Conservation (phyloP, 2,113 vertebrate genomes). For the Sakesphorus luctuosus region DNA sequence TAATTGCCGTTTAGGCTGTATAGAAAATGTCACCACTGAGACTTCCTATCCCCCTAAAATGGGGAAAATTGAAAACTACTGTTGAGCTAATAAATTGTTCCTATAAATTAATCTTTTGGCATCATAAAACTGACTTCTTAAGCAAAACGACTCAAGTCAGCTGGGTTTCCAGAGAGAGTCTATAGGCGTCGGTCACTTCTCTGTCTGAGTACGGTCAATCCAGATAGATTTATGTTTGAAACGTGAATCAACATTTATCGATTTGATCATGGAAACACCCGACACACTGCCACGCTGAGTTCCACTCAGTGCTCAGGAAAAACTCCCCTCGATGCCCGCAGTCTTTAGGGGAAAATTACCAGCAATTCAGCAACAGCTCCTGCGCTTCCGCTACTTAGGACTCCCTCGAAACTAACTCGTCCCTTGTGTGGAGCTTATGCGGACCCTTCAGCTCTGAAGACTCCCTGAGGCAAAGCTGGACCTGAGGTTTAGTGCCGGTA, state of each 20-base stretch:
- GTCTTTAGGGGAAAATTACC: neutral
- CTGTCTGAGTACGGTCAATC: neutral
- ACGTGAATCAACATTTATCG: neutral
- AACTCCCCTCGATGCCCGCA: neutral
- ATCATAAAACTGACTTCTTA: neutral
- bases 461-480: neutral
- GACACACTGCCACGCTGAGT: neutral
- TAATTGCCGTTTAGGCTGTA: neutral
- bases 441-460: neutral
- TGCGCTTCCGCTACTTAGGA: neutral
- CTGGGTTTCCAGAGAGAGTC: neutral
- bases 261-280: neutral
- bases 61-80: neutral
- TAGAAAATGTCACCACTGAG: neutral
- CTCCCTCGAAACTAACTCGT: neutral
- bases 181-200: neutral
- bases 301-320: neutral
- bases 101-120: neutral
- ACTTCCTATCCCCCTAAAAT: neutral
- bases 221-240: neutral
- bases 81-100: neutral
- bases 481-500: neutral
- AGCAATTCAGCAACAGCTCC: neutral
- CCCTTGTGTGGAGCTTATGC: neutral
- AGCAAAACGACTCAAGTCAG: neutral